Conservation (phyloP, 1,140 invertebrate species). For the Achroia grisella region DNA sequence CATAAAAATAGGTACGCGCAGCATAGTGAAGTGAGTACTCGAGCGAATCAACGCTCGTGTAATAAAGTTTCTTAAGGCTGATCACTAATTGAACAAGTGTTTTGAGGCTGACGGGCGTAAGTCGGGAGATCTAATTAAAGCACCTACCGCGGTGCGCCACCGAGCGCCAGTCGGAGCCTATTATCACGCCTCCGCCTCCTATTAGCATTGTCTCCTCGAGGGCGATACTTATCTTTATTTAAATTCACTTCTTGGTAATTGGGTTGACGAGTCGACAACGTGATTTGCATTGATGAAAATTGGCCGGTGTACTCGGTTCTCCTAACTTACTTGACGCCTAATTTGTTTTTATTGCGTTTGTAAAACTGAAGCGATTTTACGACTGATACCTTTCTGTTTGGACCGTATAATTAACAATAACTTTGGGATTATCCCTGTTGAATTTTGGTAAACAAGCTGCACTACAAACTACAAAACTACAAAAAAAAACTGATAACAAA, state of each 20-base stretch:
- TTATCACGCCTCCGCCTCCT: slow-evolving; percentile 66
- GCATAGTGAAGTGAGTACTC: slow-evolving; percentile 1
- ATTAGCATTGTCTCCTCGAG: slow-evolving; percentile 71
- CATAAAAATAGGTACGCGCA: too few relatives aligned
- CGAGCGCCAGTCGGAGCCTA: slow-evolving; percentile 55
- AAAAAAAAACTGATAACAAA: too few relatives aligned
- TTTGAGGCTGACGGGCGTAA: slow-evolving; percentile 62
- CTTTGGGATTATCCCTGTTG: too few relatives aligned
- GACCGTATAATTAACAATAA: not conserved
- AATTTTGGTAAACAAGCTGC: too few relatives aligned
- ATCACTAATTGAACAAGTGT: slow-evolving; percentile 71
- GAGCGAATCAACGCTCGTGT: slow-evolving; percentile 39
- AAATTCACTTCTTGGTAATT: slow-evolving; percentile 73
- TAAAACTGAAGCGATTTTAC: slow-evolving; percentile 31
- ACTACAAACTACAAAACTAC: too few relatives aligned
- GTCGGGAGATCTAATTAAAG: slow-evolving; percentile 70
- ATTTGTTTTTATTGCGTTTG: slow-evolving; percentile 61
- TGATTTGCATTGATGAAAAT: slow-evolving; percentile 73
- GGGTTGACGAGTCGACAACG: slow-evolving; percentile 72
- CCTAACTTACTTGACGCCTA: slow-evolving; percentile 48
- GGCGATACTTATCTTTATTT: slow-evolving; percentile 73
- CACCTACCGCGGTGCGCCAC: slow-evolving; percentile 56
- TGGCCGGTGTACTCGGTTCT: slow-evolving; percentile 53
- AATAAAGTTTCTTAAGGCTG: slow-evolving; percentile 57
- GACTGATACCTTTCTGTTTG: slow-evolving; percentile 14